phyloP scores from a whole-genome alignment of 2,113 vertebrate genomes.

The Pluvianellus socialis region DNA sequence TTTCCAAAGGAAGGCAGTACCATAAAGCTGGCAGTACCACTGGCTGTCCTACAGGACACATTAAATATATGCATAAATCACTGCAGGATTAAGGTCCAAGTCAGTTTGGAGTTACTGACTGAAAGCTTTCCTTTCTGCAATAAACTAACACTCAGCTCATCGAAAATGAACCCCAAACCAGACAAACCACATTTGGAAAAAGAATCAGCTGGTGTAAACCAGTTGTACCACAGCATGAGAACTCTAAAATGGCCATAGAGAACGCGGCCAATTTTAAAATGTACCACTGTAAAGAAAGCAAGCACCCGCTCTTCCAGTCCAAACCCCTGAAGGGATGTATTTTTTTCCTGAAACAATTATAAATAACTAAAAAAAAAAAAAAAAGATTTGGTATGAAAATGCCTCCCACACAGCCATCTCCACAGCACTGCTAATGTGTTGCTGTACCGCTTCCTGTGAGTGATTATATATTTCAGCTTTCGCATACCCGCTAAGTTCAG shows the following conservation, averaged over 20 bases:
- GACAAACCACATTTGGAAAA: background rate
- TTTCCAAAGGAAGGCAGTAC: constrained; percentile 2
- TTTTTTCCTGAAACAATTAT: constrained; percentile 35
- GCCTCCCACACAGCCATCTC: constrained; percentile 38
- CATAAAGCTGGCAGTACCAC: background rate
- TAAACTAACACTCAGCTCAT: background rate
- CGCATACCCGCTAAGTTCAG: background rate
- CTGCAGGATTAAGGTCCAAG: background rate
- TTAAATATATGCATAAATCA: constrained; percentile 1
- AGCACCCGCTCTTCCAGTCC: background rate
- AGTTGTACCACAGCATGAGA: background rate
- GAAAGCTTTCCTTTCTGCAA: background rate
- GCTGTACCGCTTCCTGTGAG: background rate
- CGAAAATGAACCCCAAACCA: background rate
- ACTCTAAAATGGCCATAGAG: background rate
- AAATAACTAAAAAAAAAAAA: constrained; percentile 22
- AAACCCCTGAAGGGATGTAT: background rate
- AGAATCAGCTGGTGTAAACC: background rate
- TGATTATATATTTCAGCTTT: background rate
- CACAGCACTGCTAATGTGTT: background rate
- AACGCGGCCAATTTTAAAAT: background rate
- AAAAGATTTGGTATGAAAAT: background rate
- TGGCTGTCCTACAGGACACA: background rate
- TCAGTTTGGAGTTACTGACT: background rate
- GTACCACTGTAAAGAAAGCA: background rate